A percentile compares a stretch with the other conserved stretches of the same genome.
Evolutionary conservation across 2,888 invertebrate genomes (phyloP).

Genomic region (Rhagonycha fulva): DNA sequence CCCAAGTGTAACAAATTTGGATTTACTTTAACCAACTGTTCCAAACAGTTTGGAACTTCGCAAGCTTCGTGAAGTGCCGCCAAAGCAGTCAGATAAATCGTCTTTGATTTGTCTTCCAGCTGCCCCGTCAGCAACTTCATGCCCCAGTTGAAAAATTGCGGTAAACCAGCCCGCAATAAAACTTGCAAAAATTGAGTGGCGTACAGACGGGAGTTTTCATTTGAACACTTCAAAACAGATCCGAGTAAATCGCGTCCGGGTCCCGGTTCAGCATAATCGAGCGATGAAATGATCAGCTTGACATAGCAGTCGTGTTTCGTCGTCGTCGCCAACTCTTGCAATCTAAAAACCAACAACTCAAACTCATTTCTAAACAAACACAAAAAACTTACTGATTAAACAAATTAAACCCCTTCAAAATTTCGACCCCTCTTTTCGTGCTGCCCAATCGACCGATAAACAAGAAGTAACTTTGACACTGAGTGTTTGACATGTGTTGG

Average conservation of each 20-base stretch:
- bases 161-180: slow-evolving; percentile 75
- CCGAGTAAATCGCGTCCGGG: slow-evolving; percentile 68
- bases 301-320: slow-evolving; percentile 91
- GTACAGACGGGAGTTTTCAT: slow-evolving; percentile 74
- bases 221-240: slow-evolving; percentile 61
- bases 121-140: slow-evolving; percentile 83
- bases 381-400: slow-evolving; percentile 68
- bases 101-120: slow-evolving; percentile 80
- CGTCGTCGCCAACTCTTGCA: slow-evolving; percentile 77
- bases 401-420: slow-evolving; percentile 75
- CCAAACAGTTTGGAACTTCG: slow-evolving; percentile 78
- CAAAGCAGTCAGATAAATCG: slow-evolving; percentile 80
- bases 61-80: slow-evolving; percentile 91
- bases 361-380: neutral
- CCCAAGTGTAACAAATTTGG: slow-evolving; percentile 72
- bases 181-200: slow-evolving; percentile 90
- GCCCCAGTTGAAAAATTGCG: slow-evolving; percentile 84
- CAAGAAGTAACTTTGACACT: slow-evolving; percentile 93
- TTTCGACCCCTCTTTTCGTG: slow-evolving; percentile 67
- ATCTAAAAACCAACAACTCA: slow-evolving; percentile 58
- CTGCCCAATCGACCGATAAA: slow-evolving; percentile 88
- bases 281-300: slow-evolving; percentile 88
- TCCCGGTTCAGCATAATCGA: slow-evolving; percentile 84
- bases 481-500: slow-evolving; percentile 83
- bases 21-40: slow-evolving; percentile 75